Percentiles rank a stretch among this genome's conserved stretches.
Evolutionary conservation across 1,140 invertebrate genomes (phyloP).

Genomic region (Pectinophora gossypiella): DNA sequence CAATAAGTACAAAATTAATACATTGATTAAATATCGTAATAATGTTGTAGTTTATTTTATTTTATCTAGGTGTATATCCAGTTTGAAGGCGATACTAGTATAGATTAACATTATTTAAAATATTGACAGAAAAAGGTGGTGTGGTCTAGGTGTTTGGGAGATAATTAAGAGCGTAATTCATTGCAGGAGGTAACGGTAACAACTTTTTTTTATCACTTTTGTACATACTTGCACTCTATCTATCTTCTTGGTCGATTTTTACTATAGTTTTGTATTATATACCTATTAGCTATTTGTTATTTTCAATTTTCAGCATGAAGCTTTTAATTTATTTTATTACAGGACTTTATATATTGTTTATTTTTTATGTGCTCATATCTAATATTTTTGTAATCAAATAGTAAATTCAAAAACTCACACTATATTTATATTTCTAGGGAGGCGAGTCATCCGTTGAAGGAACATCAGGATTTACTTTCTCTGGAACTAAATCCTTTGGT

Average conservation of each 20-base stretch:
- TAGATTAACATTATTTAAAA: neutral
- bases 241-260: no score
- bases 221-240: no score
- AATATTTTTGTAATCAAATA: no score
- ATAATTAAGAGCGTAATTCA: no score
- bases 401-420: neutral
- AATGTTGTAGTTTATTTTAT: neutral
- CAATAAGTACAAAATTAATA: neutral
- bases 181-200: constrained; percentile 3
- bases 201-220: no score
- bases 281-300: no score
- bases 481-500: constrained; percentile 27
- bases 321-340: neutral
- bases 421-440: constrained; percentile 31
- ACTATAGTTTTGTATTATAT: no score
- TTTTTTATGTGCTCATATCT: neutral
- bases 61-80: neutral
- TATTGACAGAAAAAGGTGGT: neutral
- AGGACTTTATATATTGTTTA: neutral
- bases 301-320: no score
- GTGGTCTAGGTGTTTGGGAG: neutral
- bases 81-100: no score
- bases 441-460: constrained; percentile 35
- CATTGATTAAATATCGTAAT: no score
- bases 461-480: constrained; percentile 35